Percentiles rank a stretch among this genome's conserved stretches.
Evolutionary conservation across 2,113 vertebrate genomes (phyloP).

Genomic region (Archilochus colubris): DNA sequence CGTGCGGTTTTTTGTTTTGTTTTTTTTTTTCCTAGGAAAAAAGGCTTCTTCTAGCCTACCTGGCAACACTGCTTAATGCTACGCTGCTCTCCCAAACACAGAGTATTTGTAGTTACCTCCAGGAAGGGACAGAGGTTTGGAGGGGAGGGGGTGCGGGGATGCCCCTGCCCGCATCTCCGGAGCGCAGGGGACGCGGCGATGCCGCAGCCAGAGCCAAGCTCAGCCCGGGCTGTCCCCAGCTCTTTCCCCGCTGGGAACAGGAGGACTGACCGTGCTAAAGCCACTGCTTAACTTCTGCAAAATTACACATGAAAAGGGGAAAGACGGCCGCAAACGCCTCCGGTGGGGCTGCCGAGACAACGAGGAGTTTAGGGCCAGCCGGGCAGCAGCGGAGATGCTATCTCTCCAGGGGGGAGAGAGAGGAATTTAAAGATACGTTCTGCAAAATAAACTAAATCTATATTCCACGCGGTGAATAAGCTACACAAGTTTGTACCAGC

Average conservation of each 20-base stretch:
- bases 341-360: neutral
- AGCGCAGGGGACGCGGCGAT: neutral
- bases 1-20: too few relatives aligned
- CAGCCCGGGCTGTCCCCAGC: neutral
- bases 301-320: neutral
- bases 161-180: neutral
- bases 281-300: neutral
- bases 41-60: neutral
- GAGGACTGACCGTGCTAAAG: neutral
- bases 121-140: fast-evolving
- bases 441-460: fast-evolving
- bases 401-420: fast-evolving
- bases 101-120: neutral
- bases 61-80: neutral
- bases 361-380: neutral
- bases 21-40: neutral
- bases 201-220: neutral
- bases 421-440: neutral
- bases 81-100: neutral
- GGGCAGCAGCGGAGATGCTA: neutral
- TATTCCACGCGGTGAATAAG: fast-evolving
- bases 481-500: neutral
- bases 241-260: fast-evolving
- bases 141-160: neutral
- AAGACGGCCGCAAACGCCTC: fast-evolving